These are phyloP conservation scores for Lasaia peninsularis DNA, from an alignment of 1,140 invertebrate genomes.

Conservation along the genomic window DNA sequence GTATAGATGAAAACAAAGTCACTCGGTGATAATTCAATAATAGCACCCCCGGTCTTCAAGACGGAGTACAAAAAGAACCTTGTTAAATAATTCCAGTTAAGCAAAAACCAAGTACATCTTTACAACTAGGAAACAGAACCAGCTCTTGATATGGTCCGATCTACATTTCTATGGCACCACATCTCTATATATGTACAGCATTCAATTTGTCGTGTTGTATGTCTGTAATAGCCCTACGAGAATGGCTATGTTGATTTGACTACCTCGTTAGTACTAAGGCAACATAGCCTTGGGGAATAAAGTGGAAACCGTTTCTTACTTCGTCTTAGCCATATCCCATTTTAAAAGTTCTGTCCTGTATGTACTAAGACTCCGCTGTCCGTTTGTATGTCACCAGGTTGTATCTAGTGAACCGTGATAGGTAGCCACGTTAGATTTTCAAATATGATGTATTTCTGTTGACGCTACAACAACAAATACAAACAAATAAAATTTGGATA, in stretches of 20 bases:
- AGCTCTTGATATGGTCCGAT: not conserved
- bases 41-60: not conserved
- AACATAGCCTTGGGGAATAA: not conserved
- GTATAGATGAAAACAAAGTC: no score
- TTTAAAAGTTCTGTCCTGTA: no score
- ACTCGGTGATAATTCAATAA: no score
- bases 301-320: not conserved
- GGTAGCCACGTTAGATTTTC: no score
- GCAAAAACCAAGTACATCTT: constrained; percentile 6
- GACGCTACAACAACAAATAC: no score
- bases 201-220: constrained; percentile 6
- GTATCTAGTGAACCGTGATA: no score
- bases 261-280: constrained; percentile 5
- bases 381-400: no score
- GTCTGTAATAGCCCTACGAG: constrained; percentile 1
- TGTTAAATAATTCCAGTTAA: not conserved
- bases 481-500: no score
- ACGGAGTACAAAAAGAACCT: not conserved
- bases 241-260: not conserved
- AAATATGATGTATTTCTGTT: no score
- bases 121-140: not conserved
- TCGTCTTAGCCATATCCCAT: no score
- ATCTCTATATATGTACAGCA: constrained; percentile 6
- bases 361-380: no score
- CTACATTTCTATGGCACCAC: not conserved